Evolutionary conservation across 2,888 invertebrate genomes (phyloP).

Genomic region (Tuta absoluta): DNA sequence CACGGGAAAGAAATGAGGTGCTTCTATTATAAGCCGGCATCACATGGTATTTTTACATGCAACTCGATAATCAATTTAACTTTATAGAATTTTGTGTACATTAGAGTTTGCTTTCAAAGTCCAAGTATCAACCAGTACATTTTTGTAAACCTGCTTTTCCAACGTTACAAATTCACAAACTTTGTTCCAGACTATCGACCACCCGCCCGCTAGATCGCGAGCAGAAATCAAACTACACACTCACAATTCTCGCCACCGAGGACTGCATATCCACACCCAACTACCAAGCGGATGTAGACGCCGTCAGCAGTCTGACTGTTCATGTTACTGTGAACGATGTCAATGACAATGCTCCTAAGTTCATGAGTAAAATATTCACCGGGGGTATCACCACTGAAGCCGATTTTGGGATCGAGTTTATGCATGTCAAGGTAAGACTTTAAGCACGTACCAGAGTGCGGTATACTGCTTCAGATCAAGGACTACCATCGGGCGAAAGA

Average conservation of each 20-base stretch:
- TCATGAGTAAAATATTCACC: slow-evolving; percentile 90
- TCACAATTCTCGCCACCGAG: slow-evolving; percentile 91
- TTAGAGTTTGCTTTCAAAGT: too few relatives aligned
- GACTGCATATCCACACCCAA: slow-evolving; percentile 85
- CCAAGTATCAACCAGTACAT: too few relatives aligned
- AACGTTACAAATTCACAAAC: neutral
- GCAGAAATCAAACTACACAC: slow-evolving; percentile 82
- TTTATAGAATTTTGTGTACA: too few relatives aligned
- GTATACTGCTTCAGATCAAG: too few relatives aligned
- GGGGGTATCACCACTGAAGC: slow-evolving; percentile 97
- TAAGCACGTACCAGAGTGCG: too few relatives aligned
- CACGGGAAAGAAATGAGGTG: too few relatives aligned
- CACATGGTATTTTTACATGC: too few relatives aligned
- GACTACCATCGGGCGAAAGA: too few relatives aligned
- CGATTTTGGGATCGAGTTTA: slow-evolving; percentile 93
- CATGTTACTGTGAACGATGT: slow-evolving; percentile 88
- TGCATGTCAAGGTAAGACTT: slow-evolving; percentile 86
- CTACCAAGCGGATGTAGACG: slow-evolving; percentile 81
- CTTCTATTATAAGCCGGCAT: too few relatives aligned
- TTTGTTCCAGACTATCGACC: slow-evolving; percentile 53
- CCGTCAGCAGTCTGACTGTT: slow-evolving; percentile 87
- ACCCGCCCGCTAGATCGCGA: slow-evolving; percentile 88
- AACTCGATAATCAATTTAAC: too few relatives aligned
- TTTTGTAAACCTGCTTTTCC: too few relatives aligned
- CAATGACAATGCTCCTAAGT: slow-evolving; percentile 95